Evolutionary conservation across 2,113 vertebrate genomes (phyloP).

Genomic region (Morone chrysops): DNA sequence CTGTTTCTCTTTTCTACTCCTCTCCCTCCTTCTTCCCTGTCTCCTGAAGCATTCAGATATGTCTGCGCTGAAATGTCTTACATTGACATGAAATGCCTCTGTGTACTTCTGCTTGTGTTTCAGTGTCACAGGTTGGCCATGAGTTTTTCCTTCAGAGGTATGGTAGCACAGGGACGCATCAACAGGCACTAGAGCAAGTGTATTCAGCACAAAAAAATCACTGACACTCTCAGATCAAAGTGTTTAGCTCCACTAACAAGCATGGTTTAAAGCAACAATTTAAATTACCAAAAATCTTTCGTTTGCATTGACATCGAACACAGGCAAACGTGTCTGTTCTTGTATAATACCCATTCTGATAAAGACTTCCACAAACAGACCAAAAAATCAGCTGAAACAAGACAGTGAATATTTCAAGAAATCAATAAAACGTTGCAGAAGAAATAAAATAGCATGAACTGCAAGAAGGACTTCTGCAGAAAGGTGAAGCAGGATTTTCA

Average conservation of each 20-base stretch:
- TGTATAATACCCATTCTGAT: background rate
- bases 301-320: constrained; percentile 7
- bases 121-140: constrained; percentile 28
- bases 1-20: constrained; percentile 20
- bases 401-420: constrained; percentile 29
- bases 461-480: constrained; percentile 19
- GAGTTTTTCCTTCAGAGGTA: constrained; percentile 25
- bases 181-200: background rate
- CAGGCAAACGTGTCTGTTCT: background rate
- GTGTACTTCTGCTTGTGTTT: constrained; percentile 39
- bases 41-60: constrained; percentile 44
- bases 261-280: constrained; percentile 7
- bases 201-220: background rate
- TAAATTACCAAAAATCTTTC: constrained; percentile 19
- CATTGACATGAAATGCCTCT: constrained; percentile 59
- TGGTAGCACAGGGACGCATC: constrained; percentile 8
- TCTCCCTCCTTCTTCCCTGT: constrained; percentile 21
- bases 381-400: constrained; percentile 16
- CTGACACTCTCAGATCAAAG: background rate
- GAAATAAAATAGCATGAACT: background rate
- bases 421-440: constrained; percentile 35
- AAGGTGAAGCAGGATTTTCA: constrained; percentile 34
- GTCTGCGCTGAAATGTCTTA: constrained; percentile 55
- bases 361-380: constrained; percentile 11
- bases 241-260: background rate